Base-by-base conservation (phyloP, 2,888 invertebrate genomes). In the Camponotus fellah region DNA sequence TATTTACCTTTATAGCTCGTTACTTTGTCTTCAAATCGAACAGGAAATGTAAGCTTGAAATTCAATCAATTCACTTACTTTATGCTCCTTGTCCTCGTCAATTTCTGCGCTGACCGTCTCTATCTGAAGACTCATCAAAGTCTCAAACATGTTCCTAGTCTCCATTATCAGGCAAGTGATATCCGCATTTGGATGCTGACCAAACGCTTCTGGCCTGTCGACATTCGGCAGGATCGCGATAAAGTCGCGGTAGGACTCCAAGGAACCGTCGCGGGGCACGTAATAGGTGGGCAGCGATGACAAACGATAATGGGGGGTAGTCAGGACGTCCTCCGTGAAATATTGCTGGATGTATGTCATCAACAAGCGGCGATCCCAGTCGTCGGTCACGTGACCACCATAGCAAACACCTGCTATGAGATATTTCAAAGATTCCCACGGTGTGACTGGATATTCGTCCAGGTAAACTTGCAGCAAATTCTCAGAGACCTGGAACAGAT, bases 351-450 rank as follows among this genome's bases (percentile, higher is more conserved):
- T 97, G 93, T 98, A 98, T 0, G 98, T 98, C 87, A 96, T 96
- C 37, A 98, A 95, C 40, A 98, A 96, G 26, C 98, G 95, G 86
- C 97, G 95, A 92, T 97, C 96, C 96, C 97, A 97, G 91, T 97
- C 97, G 93, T 97, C 97, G 1, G 97, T 97, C 91, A 97, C 97
- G 94, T 98, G 98, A 0, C 98, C 98, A 49, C 98, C 98, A 93
- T 98, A 98, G 95, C 97, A 98, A 88, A 98, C 97, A 90, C 97
- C 98, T 0, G 98, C 97, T 93, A 98, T 98, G 85, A 98, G 95
- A 94, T 98, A 98, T 90, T 98, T 98, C 69, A 98, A 95, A 0
- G 98, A 98, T 92, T 98, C 98, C 98, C 98, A 98, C 0, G 98
- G 98, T 0, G 98, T 98, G 17, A 97, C 97, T 9, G 93, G 92